Conservation (phyloP, 2,888 invertebrate genomes). For the Physocephala rufipes region DNA sequence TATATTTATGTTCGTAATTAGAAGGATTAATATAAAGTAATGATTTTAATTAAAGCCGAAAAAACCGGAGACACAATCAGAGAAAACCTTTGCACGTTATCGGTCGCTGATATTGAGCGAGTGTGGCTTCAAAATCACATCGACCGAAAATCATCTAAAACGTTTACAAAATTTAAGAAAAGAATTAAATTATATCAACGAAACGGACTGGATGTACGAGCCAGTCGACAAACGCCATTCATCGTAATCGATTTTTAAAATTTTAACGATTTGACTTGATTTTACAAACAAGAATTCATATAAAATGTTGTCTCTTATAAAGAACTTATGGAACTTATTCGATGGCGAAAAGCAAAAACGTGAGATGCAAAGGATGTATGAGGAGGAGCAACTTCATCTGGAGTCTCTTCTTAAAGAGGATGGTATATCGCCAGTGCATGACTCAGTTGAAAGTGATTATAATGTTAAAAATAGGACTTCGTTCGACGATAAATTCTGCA, state of each 20-base stretch:
- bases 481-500: slow-evolving; percentile 4
- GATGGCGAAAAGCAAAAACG: slow-evolving; percentile 52
- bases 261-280: background rate
- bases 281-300: background rate
- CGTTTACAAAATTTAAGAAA: slow-evolving; percentile 77
- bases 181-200: slow-evolving; percentile 80
- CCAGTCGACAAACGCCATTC: slow-evolving; percentile 70
- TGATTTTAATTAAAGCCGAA: slow-evolving; percentile 32
- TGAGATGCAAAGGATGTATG: slow-evolving; percentile 63
- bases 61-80: slow-evolving; percentile 45
- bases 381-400: slow-evolving; percentile 65
- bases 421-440: slow-evolving; percentile 20
- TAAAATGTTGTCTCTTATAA: slow-evolving; percentile 67
- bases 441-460: slow-evolving; percentile 37
- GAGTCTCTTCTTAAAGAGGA: slow-evolving; percentile 57
- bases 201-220: slow-evolving; percentile 84
- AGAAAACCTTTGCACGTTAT: slow-evolving; percentile 55
- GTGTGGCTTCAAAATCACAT: slow-evolving; percentile 66
- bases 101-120: slow-evolving; percentile 55
- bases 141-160: slow-evolving; percentile 76
- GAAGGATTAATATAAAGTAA: background rate
- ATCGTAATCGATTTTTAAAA: slow-evolving; percentile 38
- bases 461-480: slow-evolving; percentile 33
- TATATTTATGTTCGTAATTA: background rate
- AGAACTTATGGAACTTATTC: slow-evolving; percentile 64